Percentiles rank a stretch among this genome's conserved stretches.
These are phyloP conservation scores for Sarcophaga carnaria DNA, from an alignment of 2,888 invertebrate species.

Conservation along the genomic window DNA sequence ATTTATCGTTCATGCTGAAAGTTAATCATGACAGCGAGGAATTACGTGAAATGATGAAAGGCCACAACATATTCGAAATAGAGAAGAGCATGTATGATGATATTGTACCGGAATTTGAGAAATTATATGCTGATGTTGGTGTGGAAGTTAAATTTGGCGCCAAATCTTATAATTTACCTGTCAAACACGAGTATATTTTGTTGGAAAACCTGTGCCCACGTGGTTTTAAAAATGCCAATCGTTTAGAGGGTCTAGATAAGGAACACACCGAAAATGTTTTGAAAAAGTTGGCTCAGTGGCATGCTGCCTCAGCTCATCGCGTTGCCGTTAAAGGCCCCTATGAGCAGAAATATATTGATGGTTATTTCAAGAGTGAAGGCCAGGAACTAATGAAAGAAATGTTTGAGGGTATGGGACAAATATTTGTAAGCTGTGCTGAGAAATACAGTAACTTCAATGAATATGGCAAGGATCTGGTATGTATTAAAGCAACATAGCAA, in stretches of 20 bases:
- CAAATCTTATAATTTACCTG: conserved; percentile 52
- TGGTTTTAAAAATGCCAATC: conserved; percentile 74
- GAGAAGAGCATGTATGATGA: conserved; percentile 64
- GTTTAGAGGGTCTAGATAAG: conserved; percentile 73
- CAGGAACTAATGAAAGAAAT: conserved; percentile 43
- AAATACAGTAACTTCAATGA: conserved; percentile 57
- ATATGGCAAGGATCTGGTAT: conserved; percentile 71
- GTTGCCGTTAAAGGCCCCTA: conserved; percentile 69
- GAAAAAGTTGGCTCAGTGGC: conserved; percentile 75
- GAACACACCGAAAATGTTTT: conserved; percentile 73
- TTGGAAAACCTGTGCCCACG: conserved; percentile 73
- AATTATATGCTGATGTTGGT: conserved; percentile 66
- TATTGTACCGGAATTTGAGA: conserved; percentile 69
- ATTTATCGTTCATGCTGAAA: conserved; percentile 75
- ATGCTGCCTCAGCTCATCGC: conserved; percentile 75
- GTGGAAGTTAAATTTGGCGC: conserved; percentile 60
- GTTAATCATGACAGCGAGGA: conserved; percentile 70
- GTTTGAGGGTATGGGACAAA: not conserved
- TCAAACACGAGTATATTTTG: conserved; percentile 66
- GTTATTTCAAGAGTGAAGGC: conserved; percentile 60
- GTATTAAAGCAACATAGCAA: conserved; percentile 8
- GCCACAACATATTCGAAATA: conserved; percentile 64
- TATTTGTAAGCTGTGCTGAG: conserved; percentile 55
- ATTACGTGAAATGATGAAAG: conserved; percentile 45
- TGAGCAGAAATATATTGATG: conserved; percentile 44